Percentiles rank a stretch among this genome's conserved stretches.
phyloP scores from a whole-genome alignment of 2,888 invertebrate genomes.

The Seira ritae region DNA sequence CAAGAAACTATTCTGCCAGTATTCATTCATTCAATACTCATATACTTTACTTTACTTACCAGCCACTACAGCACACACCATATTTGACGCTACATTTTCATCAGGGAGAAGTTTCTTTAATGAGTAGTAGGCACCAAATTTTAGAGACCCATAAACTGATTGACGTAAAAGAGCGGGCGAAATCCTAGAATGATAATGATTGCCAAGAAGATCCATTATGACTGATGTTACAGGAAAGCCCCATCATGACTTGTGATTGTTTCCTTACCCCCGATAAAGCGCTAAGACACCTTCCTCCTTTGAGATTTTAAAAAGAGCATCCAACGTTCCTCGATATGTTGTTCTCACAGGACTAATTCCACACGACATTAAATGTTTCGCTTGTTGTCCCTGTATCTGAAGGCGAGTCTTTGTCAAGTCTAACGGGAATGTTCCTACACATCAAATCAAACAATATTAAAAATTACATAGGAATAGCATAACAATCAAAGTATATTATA shows the following conservation, averaged over 20 bases:
- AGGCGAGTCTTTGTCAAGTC: constrained; percentile 96
- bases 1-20: too few species aligned
- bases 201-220: neutral
- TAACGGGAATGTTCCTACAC: constrained; percentile 94
- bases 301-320: constrained; percentile 91
- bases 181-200: constrained; percentile 83
- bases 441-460: too few species aligned
- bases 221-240: neutral
- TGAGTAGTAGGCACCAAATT: constrained; percentile 96
- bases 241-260: neutral
- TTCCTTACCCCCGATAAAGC: constrained; percentile 87
- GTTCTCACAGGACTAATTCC: constrained; percentile 78
- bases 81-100: constrained; percentile 75
- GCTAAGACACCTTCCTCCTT: constrained; percentile 91
- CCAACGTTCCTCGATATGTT: constrained; percentile 93
- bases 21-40: too few species aligned
- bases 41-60: constrained; percentile 75
- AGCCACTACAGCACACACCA: constrained; percentile 76
- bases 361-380: constrained; percentile 75
- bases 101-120: constrained; percentile 83
- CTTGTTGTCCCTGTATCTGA: constrained; percentile 94
- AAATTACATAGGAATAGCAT: too few species aligned
- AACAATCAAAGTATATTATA: too few species aligned
- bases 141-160: constrained; percentile 96
- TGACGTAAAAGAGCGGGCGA: constrained; percentile 94